Percentiles rank a stretch among this genome's conserved stretches.
Conservation (phyloP, 2,888 invertebrate species). For the Eupithecia abbreviata region DNA sequence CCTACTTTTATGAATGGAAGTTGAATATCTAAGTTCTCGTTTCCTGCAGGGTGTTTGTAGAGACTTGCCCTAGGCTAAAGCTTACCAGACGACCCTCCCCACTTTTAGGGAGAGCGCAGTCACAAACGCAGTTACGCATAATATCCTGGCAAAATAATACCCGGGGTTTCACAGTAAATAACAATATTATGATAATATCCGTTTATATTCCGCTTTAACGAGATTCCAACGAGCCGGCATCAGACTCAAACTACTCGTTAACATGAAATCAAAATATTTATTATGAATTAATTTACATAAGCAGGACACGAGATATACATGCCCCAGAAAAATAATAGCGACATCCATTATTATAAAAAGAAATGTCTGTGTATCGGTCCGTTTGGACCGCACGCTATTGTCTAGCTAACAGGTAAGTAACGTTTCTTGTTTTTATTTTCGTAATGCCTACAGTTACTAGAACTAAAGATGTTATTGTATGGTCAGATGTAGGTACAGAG, state of each 20-base stretch:
- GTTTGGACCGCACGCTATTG: background rate
- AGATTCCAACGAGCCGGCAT: conserved; percentile 68
- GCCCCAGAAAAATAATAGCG: conserved; percentile 52
- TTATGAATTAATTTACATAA: conserved; percentile 81
- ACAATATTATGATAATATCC: conserved; percentile 75
- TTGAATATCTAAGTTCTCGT: background rate
- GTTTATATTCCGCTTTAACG: conserved; percentile 72
- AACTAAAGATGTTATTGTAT: background rate
- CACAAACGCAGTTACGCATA: conserved; percentile 36
- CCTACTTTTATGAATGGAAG: background rate
- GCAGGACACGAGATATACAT: conserved; percentile 69
- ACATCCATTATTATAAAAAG: conserved; percentile 30
- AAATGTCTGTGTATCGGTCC: conserved; percentile 8
- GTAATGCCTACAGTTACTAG: background rate
- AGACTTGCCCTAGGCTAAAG: background rate
- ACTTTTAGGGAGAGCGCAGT: conserved; percentile 4
- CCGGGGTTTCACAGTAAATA: conserved; percentile 62
- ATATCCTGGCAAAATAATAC: conserved; percentile 36
- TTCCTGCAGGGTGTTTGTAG: background rate
- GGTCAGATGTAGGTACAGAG: no score
- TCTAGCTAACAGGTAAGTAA: background rate
- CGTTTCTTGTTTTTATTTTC: background rate
- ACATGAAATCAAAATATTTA: conserved; percentile 79
- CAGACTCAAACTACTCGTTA: conserved; percentile 75
- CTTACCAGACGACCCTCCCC: background rate